Evolutionary conservation across 2,888 invertebrate genomes (phyloP).

Genomic region (Aspidiotus rigidus): DNA sequence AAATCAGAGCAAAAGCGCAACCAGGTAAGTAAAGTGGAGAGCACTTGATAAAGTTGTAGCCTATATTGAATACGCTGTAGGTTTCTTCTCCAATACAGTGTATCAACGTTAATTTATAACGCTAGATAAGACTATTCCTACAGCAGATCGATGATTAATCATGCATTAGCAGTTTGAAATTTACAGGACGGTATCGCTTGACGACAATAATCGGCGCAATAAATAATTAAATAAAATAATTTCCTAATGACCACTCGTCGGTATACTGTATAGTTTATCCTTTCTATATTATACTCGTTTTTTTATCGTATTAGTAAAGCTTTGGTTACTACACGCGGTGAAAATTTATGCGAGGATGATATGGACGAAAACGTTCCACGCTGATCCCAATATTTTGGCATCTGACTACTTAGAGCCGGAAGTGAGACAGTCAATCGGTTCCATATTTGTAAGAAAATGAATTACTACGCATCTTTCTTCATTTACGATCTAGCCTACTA

Average conservation of each 20-base stretch:
- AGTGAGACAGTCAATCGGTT: too few relatives aligned
- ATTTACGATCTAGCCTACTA: too few relatives aligned
- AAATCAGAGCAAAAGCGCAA: not conserved
- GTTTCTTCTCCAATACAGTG: not conserved
- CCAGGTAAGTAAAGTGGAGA: not conserved
- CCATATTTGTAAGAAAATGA: too few relatives aligned
- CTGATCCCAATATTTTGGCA: too few relatives aligned
- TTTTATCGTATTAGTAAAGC: too few relatives aligned
- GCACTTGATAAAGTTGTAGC: not conserved
- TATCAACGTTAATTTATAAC: not conserved
- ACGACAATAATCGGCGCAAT: constrained; percentile 2
- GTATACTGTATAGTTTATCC: too few relatives aligned
- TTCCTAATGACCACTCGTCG: not conserved
- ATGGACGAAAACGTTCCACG: too few relatives aligned
- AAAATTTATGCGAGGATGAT: too few relatives aligned
- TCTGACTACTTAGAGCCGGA: too few relatives aligned
- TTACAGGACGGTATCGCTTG: not conserved
- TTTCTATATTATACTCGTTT: too few relatives aligned
- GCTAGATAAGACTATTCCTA: not conserved
- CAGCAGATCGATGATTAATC: not conserved
- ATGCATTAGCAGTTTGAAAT: not conserved
- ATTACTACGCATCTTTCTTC: too few relatives aligned
- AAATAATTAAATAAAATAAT: constrained; percentile 4
- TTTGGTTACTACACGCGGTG: too few relatives aligned
- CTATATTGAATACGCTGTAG: not conserved